Conservation (phyloP, 1,140 invertebrate species). For the Adelges cooleyi region DNA sequence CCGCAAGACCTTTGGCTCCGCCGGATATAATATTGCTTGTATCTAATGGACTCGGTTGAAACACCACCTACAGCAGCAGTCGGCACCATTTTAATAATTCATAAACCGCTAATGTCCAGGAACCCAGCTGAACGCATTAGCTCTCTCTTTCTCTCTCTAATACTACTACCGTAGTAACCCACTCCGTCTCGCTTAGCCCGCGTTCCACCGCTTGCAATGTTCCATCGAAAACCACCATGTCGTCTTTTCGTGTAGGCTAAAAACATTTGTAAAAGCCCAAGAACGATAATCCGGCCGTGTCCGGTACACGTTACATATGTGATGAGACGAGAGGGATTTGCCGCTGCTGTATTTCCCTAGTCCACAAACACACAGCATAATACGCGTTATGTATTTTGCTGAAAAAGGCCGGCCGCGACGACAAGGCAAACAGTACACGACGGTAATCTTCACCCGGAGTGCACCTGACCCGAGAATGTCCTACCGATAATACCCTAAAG, state of each 20-base stretch:
- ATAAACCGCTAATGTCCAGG: conserved; percentile 27
- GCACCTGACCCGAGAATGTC: too few species aligned
- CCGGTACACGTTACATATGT: background rate
- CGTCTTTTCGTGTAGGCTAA: background rate
- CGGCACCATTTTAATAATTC: conserved; percentile 22
- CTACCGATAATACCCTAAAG: too few species aligned
- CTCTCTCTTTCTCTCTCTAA: too few species aligned
- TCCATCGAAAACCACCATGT: background rate
- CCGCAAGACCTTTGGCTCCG: background rate
- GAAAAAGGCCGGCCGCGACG: too few species aligned
- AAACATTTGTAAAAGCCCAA: conserved; percentile 23
- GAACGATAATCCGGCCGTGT: background rate
- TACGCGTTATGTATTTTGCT: too few species aligned
- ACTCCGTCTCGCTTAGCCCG: too few species aligned
- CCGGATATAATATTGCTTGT: conserved; percentile 15
- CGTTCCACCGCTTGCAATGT: background rate
- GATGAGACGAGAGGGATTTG: too few species aligned
- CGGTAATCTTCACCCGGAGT: too few species aligned
- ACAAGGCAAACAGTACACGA: too few species aligned
- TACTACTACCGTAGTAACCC: background rate
- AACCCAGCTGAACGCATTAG: conserved; percentile 21
- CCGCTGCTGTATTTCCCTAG: too few species aligned
- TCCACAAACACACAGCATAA: too few species aligned
- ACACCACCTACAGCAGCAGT: conserved; percentile 3
- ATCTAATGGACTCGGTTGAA: conserved; percentile 15